Evolutionary conservation across 2,888 invertebrate species (phyloP).

Genomic region (Odontocolon sp.): DNA sequence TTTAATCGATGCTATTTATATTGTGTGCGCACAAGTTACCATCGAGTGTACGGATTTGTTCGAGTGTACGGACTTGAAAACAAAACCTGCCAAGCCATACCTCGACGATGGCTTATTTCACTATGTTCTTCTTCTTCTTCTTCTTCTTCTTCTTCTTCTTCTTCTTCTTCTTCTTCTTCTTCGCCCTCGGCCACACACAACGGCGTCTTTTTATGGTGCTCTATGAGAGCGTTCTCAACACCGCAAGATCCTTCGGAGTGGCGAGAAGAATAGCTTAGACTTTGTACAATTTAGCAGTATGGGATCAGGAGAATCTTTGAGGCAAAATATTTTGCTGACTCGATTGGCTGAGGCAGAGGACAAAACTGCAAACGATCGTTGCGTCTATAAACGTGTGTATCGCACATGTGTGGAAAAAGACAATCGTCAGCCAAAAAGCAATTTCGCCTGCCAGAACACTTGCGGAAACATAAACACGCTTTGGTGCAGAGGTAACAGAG

Average conservation of each 20-base stretch:
- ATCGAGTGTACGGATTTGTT: too few relatives aligned
- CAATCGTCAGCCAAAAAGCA: conserved; percentile 9
- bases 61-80: not conserved
- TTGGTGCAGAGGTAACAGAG: not conserved
- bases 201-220: conserved; percentile 41
- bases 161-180: not conserved
- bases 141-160: conserved; percentile 3
- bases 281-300: conserved; percentile 12
- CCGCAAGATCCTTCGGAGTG: conserved; percentile 28
- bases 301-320: too few relatives aligned
- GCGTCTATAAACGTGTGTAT: too few relatives aligned
- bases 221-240: conserved; percentile 19
- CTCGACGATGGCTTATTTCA: conserved; percentile 20
- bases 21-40: not conserved
- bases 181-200: conserved; percentile 6
- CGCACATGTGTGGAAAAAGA: too few relatives aligned
- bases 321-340: too few relatives aligned
- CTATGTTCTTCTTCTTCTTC: too few relatives aligned
- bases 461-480: conserved; percentile 12
- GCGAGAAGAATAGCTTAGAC: conserved; percentile 30
- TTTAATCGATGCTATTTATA: conserved; percentile 3
- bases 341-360: too few relatives aligned
- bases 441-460: conserved; percentile 9
- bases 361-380: too few relatives aligned
- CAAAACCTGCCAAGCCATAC: conserved; percentile 15